These are phyloP conservation scores for Pseudoips prasinana DNA, from an alignment of 2,888 invertebrate genomes.

Conservation along the genomic window DNA sequence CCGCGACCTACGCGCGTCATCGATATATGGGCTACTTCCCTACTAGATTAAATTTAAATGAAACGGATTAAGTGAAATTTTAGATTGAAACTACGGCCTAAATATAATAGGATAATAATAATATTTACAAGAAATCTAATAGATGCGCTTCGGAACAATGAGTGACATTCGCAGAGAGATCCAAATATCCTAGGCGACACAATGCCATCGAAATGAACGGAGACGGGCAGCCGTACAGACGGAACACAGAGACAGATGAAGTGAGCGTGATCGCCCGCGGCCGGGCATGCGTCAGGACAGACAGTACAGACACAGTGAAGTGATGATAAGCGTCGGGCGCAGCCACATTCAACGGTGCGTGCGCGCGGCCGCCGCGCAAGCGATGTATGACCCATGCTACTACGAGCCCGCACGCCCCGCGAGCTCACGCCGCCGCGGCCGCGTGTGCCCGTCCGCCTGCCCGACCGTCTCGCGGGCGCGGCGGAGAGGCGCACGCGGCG, in stretches of 20 bases:
- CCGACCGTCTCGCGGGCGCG: no score
- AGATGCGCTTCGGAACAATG: slow-evolving; percentile 78
- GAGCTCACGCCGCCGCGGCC: no score
- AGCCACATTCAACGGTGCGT: slow-evolving; percentile 81
- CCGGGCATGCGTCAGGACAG: slow-evolving; percentile 81
- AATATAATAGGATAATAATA: slow-evolving; percentile 47
- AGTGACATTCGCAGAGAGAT: slow-evolving; percentile 72
- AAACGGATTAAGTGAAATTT: slow-evolving; percentile 47
- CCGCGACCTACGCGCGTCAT: slow-evolving; percentile 49
- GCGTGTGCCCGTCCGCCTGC: no score
- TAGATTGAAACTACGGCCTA: slow-evolving; percentile 63
- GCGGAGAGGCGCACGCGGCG: no score
- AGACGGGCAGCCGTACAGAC: slow-evolving; percentile 75
- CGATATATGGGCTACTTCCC: slow-evolving; percentile 43
- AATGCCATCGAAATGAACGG: slow-evolving; percentile 76
- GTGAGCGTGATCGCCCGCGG: slow-evolving; percentile 80
- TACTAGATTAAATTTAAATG: slow-evolving; percentile 44
- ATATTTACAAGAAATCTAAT: slow-evolving; percentile 76
- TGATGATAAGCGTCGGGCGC: slow-evolving; percentile 81
- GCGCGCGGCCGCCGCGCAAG: slow-evolving; percentile 80
- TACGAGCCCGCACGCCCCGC: slow-evolving; percentile 54
- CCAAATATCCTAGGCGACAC: slow-evolving; percentile 71
- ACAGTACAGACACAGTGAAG: slow-evolving; percentile 81
- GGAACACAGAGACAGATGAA: slow-evolving; percentile 80
- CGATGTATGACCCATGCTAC: slow-evolving; percentile 81